These are phyloP conservation scores for Argyrosomus japonicus DNA, from an alignment of 2,113 vertebrate genomes.

Conservation along the genomic window DNA sequence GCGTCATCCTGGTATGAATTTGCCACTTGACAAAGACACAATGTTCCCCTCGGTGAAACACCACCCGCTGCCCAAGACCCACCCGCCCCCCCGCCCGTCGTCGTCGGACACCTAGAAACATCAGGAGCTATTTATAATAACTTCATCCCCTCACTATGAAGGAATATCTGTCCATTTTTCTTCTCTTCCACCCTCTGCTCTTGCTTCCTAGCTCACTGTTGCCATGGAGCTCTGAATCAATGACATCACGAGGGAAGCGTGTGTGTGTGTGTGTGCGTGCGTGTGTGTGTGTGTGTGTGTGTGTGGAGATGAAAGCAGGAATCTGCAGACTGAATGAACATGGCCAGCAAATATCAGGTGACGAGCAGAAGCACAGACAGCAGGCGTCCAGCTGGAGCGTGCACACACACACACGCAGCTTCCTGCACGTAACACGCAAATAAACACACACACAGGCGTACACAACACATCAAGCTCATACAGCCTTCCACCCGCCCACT, in stretches of 20 bases:
- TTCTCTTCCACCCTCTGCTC: constrained; percentile 8
- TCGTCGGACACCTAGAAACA: constrained; percentile 64
- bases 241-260: constrained; percentile 77
- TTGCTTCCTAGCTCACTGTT: constrained; percentile 71
- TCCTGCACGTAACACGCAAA: not conserved
- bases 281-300: constrained; percentile 28
- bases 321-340: constrained; percentile 55
- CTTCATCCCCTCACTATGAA: constrained; percentile 61
- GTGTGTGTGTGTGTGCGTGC: constrained; percentile 16
- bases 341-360: constrained; percentile 58
- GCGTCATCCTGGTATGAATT: constrained; percentile 38
- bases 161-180: constrained; percentile 43
- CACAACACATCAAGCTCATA: constrained; percentile 13
- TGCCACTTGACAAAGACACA: constrained; percentile 51
- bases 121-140: constrained; percentile 81
- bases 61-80: not conserved
- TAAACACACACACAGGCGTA: constrained; percentile 14
- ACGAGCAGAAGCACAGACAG: constrained; percentile 46
- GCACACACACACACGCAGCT: not conserved
- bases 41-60: constrained; percentile 33
- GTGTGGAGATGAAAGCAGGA: constrained; percentile 63
- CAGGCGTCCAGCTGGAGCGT: constrained; percentile 30
- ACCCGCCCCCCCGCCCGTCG: not conserved
- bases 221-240: constrained; percentile 80
- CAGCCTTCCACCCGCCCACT: constrained; percentile 15